Percentiles rank a stretch among this genome's conserved stretches.
Evolutionary conservation across 1,140 invertebrate genomes (phyloP).

Genomic region (Atta cephalotes): DNA sequence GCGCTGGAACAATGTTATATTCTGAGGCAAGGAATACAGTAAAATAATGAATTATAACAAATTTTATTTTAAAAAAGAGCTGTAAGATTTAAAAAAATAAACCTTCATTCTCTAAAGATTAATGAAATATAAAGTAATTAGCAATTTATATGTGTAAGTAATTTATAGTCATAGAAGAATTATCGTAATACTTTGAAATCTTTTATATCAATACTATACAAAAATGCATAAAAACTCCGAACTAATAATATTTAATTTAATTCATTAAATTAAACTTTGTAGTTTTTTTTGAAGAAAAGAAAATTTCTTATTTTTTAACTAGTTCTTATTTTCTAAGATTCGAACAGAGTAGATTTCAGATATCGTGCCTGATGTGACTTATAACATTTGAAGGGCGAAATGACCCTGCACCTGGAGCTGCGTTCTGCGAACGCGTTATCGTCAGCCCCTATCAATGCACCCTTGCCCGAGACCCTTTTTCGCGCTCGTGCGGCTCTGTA

Average conservation of each 20-base stretch:
- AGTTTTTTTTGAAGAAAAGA: neutral
- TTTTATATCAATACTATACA: neutral
- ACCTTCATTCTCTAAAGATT: too few relatives aligned
- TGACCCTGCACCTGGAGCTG: slow-evolving; percentile 43
- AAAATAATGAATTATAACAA: too few relatives aligned
- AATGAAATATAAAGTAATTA: neutral
- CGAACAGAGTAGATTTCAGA: neutral
- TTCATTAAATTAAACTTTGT: neutral
- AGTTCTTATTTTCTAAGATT: neutral
- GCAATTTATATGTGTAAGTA: neutral
- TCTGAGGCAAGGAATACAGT: too few relatives aligned
- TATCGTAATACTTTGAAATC: neutral
- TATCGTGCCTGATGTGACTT: slow-evolving; percentile 1
- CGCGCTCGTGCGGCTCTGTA: slow-evolving; percentile 35
- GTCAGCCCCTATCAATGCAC: slow-evolving; percentile 56
- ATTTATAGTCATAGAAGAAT: neutral
- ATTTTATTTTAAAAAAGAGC: too few relatives aligned
- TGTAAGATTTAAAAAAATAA: too few relatives aligned
- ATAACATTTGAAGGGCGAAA: slow-evolving; percentile 18
- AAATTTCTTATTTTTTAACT: neutral
- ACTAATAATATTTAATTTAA: neutral
- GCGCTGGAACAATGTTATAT: too few relatives aligned
- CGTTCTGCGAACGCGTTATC: slow-evolving; percentile 58
- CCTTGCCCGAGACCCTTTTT: slow-evolving; percentile 64
- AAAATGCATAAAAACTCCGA: neutral